phyloP scores from a whole-genome alignment of 2,888 invertebrate species.

The Polydesmus complanatus region DNA sequence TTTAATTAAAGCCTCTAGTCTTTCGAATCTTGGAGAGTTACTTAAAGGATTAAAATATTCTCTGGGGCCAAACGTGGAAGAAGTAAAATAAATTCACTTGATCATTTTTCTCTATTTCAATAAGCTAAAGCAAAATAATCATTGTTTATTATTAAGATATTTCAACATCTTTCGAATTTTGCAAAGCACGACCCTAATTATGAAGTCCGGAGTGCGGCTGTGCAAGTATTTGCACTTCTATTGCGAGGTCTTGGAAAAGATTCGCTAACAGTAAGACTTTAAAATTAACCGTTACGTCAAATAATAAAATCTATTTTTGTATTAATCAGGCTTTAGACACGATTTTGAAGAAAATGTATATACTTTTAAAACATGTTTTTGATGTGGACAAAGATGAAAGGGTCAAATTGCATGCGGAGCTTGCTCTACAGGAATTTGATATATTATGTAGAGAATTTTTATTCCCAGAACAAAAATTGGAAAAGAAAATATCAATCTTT shows the following conservation, averaged over 20 bases:
- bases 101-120: conserved; percentile 18
- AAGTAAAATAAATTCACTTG: conserved; percentile 42
- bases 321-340: conserved; percentile 44
- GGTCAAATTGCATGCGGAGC: conserved; percentile 56
- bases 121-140: conserved; percentile 1
- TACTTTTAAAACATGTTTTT: conserved; percentile 50
- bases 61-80: conserved; percentile 54
- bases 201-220: conserved; percentile 63
- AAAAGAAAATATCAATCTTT: conserved; percentile 41
- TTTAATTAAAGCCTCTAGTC: conserved; percentile 59
- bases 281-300: not conserved
- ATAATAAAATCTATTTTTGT: not conserved
- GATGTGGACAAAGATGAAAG: conserved; percentile 50
- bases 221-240: conserved; percentile 57
- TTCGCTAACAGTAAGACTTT: conserved; percentile 37
- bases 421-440: conserved; percentile 63
- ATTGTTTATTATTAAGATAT: conserved; percentile 40
- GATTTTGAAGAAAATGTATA: conserved; percentile 53
- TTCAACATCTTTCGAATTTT: conserved; percentile 52
- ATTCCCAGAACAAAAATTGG: conserved; percentile 42
- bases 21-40: conserved; percentile 71
- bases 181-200: conserved; percentile 53
- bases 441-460: conserved; percentile 48
- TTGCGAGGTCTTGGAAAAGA: conserved; percentile 60
- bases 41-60: conserved; percentile 58